Conservation (phyloP, 2,797 vertebrate species). For the Varecia variegata region DNA sequence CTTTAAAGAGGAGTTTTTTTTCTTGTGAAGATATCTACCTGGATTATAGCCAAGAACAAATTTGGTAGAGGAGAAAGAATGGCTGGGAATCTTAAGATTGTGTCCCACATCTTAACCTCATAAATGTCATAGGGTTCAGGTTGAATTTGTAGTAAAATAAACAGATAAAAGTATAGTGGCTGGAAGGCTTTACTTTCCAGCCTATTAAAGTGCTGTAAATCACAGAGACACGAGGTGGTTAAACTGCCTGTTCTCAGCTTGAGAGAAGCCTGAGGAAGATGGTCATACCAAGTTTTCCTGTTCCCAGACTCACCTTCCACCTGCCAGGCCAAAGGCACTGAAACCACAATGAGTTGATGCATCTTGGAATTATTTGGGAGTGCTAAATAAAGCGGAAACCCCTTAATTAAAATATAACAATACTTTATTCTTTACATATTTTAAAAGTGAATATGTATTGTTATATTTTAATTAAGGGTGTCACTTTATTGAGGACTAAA, state of each 20-base stretch:
- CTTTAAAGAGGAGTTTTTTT: background rate
- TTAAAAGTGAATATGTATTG: background rate
- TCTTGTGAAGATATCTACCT: background rate
- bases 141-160: background rate
- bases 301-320: background rate
- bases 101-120: background rate
- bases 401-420: background rate
- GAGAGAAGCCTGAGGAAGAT: background rate
- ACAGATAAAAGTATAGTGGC: background rate
- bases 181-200: background rate
- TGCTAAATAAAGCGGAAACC: background rate
- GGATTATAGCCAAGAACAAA: background rate
- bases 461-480: background rate
- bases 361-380: background rate
- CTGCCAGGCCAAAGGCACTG: background rate
- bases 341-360: background rate
- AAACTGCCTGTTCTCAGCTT: background rate
- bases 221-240: background rate
- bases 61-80: background rate
- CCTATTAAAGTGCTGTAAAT: background rate
- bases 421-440: background rate
- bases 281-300: background rate
- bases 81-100: background rate
- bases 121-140: background rate
- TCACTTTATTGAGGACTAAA: background rate